phyloP scores from a whole-genome alignment of 92 coral and sea anemone species.

The Heteractis magnifica region DNA sequence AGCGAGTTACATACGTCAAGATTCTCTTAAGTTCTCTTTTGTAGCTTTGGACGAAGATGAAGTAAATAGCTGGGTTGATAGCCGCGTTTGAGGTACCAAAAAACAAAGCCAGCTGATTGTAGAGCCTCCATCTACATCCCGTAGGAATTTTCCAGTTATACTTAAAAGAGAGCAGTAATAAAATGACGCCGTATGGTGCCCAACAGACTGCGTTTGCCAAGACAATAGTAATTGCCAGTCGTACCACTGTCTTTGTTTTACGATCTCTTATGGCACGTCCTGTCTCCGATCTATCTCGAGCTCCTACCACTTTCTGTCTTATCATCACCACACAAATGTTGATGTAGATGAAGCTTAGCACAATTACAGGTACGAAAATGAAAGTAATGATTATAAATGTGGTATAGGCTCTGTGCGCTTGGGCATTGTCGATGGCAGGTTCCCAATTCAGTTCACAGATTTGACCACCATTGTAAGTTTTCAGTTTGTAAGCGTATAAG shows the following conservation, averaged over 20 bases:
- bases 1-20: slow-evolving; percentile 13
- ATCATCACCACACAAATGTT: slow-evolving; percentile 6
- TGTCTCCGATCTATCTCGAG: slow-evolving; percentile 2
- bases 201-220: slow-evolving; percentile 13
- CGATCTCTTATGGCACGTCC: slow-evolving; percentile 17
- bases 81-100: slow-evolving; percentile 29
- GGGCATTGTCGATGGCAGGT: slow-evolving; percentile 16
- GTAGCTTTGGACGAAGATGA: slow-evolving; percentile 27
- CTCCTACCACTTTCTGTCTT: slow-evolving; percentile 22
- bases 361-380: neutral
- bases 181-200: slow-evolving; percentile 16
- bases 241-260: slow-evolving; percentile 12
- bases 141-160: slow-evolving; percentile 1
- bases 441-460: slow-evolving; percentile 6
- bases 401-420: slow-evolving; percentile 19
- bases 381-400: neutral
- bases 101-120: neutral
- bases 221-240: slow-evolving; percentile 29
- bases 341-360: slow-evolving; percentile 20
- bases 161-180: slow-evolving; percentile 18
- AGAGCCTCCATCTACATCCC: slow-evolving; percentile 6
- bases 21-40: slow-evolving; percentile 25
- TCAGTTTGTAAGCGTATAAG: slow-evolving; percentile 17
- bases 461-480: neutral
- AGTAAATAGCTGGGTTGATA: slow-evolving; percentile 29